Conservation (phyloP, 2,797 vertebrate species). For the Loriculus beryllinus region DNA sequence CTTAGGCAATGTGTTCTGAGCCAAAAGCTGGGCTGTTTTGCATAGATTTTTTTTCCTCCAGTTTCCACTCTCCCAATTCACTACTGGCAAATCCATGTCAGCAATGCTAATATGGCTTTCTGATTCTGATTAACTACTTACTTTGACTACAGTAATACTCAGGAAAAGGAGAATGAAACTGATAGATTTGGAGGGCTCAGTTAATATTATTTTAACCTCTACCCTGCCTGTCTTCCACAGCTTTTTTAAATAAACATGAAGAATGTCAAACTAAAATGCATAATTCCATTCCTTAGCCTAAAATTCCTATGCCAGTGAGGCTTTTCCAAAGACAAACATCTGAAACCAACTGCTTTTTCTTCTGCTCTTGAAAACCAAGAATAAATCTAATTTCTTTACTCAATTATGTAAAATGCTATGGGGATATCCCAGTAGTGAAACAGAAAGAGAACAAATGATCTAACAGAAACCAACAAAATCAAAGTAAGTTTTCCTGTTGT, state of each 20-base stretch:
- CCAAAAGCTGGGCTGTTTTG: neutral
- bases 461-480: neutral
- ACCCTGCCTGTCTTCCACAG: conserved; percentile 42
- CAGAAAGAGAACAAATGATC: neutral
- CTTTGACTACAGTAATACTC: conserved; percentile 27
- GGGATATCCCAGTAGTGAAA: neutral
- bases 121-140: conserved; percentile 40
- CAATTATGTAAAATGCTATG: neutral
- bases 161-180: conserved; percentile 15
- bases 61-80: neutral
- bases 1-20: neutral
- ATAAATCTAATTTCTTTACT: neutral
- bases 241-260: conserved; percentile 59
- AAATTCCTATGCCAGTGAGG: neutral
- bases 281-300: neutral
- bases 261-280: conserved; percentile 48
- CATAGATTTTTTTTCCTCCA: neutral
- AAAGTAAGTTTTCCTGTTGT: neutral
- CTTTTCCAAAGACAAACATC: neutral
- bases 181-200: conserved; percentile 45
- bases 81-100: neutral
- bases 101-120: neutral
- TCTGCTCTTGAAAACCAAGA: neutral
- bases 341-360: neutral
- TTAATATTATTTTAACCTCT: conserved; percentile 69